A percentile compares a stretch with the other conserved stretches of the same genome.
These are phyloP conservation scores for Tarsius wallacei DNA, from an alignment of 2,797 vertebrate species.

Conservation along the genomic window DNA sequence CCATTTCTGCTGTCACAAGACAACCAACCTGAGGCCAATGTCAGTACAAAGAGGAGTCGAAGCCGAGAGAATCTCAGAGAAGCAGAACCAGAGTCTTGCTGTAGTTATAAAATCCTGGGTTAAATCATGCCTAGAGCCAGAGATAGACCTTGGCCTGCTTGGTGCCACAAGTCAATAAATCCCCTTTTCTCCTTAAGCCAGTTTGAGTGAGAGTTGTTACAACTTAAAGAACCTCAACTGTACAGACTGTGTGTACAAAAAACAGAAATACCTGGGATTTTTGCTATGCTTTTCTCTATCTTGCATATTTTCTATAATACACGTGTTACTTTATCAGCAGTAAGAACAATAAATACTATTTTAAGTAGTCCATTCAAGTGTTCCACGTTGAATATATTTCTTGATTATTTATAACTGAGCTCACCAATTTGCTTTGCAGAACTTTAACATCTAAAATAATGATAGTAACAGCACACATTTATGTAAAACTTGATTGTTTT, in stretches of 20 bases:
- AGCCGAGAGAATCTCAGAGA: background rate
- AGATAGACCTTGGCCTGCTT: background rate
- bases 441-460: constrained; percentile 47
- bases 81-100: background rate
- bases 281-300: constrained; percentile 38
- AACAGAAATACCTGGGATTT: background rate
- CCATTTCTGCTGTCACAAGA: background rate
- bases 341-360: constrained; percentile 59
- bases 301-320: constrained; percentile 2
- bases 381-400: constrained; percentile 4
- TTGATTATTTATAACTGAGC: constrained; percentile 64
- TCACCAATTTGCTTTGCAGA: constrained; percentile 25
- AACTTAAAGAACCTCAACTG: background rate
- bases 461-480: background rate
- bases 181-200: background rate
- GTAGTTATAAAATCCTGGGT: background rate
- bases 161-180: background rate
- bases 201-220: background rate
- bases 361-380: constrained; percentile 36
- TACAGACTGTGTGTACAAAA: background rate
- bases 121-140: background rate
- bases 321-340: constrained; percentile 39
- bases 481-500: constrained; percentile 39
- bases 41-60: background rate
- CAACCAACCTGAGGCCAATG: background rate